Percentiles rank a stretch among this genome's conserved stretches.
phyloP scores from a whole-genome alignment of 2,113 vertebrate species.

The Syngnathus scovelli region DNA sequence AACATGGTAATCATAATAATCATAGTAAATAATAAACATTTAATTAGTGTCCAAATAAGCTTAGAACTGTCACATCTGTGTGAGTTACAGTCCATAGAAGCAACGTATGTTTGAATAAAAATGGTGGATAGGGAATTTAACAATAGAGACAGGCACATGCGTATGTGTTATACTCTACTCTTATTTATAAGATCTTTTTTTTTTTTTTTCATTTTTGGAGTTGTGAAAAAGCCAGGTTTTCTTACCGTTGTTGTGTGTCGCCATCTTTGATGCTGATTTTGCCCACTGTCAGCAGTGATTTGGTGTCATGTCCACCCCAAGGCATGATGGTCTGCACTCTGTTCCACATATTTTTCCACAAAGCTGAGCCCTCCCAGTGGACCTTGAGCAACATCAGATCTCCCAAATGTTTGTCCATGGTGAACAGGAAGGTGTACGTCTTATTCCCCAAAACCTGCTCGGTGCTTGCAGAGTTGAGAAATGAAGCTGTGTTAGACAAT shows the following conservation, averaged over 20 bases:
- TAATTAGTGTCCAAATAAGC: too few relatives aligned
- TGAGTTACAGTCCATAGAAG: too few relatives aligned
- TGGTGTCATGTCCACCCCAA: slow-evolving; percentile 61
- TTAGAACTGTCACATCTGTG: too few relatives aligned
- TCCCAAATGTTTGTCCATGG: slow-evolving; percentile 82
- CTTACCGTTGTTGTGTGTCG: slow-evolving; percentile 84
- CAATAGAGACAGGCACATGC: too few relatives aligned
- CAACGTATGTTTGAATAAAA: too few relatives aligned
- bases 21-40: too few relatives aligned
- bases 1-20: too few relatives aligned
- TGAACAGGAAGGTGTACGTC: slow-evolving; percentile 84
- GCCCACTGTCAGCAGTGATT: slow-evolving; percentile 73
- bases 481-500: slow-evolving; percentile 18
- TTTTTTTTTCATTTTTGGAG: too few relatives aligned
- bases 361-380: slow-evolving; percentile 75
- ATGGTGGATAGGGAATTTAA: too few relatives aligned
- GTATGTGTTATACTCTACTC: too few relatives aligned
- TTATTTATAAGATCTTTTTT: too few relatives aligned
- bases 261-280: slow-evolving; percentile 81
- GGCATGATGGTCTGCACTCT: slow-evolving; percentile 79
- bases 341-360: slow-evolving; percentile 85
- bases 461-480: slow-evolving; percentile 55
- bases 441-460: slow-evolving; percentile 77
- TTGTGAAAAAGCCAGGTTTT: too few relatives aligned
- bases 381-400: slow-evolving; percentile 80